Conservation (phyloP, 2,113 vertebrate genomes). For the Otus sunia region DNA sequence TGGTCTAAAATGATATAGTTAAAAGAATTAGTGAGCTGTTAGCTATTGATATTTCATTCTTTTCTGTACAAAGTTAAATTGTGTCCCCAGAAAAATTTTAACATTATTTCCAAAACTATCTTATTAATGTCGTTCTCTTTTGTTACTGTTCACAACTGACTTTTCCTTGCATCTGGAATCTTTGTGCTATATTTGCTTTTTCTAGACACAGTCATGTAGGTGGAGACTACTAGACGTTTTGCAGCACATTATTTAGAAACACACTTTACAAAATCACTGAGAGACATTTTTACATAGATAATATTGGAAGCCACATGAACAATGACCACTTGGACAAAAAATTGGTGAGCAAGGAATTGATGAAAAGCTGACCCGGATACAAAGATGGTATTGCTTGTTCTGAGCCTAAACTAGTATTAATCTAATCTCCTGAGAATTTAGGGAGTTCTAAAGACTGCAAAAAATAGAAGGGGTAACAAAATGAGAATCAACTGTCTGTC, state of each 20-base stretch:
- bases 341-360: not conserved
- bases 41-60: not conserved
- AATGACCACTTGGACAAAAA: not conserved
- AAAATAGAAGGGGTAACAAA: not conserved
- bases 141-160: not conserved
- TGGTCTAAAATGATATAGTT: not conserved
- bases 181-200: accelerated
- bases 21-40: not conserved
- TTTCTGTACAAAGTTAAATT: not conserved
- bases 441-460: not conserved
- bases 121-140: not conserved
- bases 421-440: not conserved
- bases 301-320: not conserved
- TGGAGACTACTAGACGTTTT: not conserved
- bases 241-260: not conserved
- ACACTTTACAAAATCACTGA: not conserved
- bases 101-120: not conserved
- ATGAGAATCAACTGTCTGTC: not conserved
- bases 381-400: not conserved
- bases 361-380: not conserved
- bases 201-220: not conserved
- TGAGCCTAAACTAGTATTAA: not conserved
- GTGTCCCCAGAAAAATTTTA: not conserved
- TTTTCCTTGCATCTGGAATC: not conserved
- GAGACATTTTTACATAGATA: not conserved